Evolutionary conservation across 1,140 invertebrate species (phyloP), one percentile per base, ranked within the genome.

Genomic region (Harpegnathos saltator): DNA sequence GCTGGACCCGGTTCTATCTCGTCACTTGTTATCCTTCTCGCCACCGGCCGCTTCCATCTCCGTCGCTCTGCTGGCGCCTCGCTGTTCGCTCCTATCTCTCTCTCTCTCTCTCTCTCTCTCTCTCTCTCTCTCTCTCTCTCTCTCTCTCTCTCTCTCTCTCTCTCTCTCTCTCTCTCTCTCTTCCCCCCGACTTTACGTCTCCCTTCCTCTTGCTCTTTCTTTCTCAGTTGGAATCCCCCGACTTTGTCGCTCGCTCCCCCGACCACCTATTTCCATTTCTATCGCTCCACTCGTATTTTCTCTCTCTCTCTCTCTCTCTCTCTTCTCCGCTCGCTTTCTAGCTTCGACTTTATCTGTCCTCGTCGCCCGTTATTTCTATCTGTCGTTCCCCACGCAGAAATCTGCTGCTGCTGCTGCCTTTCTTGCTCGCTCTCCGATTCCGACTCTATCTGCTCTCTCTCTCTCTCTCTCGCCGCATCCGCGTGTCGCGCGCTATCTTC

Each of bases 1-100:
- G 19, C 14, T 56, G 62, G 38, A 44, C 38, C 38, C 38, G 38
- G 4, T 44, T 44, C 38, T 44, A 44, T 44, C 38, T 73, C 59
- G 59, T 22, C 77, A 75, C 68, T 80, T 69, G 81, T 78, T 80
- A 82, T 82, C 86, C 84, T 85, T 81, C 68, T 73, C 71, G 62
- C 87, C 61, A 71, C 69, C 80, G 66, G 78, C 82, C 84, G 83
- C 83, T 59, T 83, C 78, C 71, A 69, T 82, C 83, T 84, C 77
- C 77, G 84, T 68, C 84, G 69, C 78, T 62, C 54, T 38, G 62
- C 50, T 33, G 26, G 17, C 26, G 62, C 15, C n/a, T 63, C 24
- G 54, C 38, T 33, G 29, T 33, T 33, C 1, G 5, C 5, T 5
- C 29, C 5, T 33, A 5, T 1, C 29, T 33, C 29, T 33, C 29